Conservation (phyloP, 92 coral and sea anemone species). For the Montipora capitata region DNA sequence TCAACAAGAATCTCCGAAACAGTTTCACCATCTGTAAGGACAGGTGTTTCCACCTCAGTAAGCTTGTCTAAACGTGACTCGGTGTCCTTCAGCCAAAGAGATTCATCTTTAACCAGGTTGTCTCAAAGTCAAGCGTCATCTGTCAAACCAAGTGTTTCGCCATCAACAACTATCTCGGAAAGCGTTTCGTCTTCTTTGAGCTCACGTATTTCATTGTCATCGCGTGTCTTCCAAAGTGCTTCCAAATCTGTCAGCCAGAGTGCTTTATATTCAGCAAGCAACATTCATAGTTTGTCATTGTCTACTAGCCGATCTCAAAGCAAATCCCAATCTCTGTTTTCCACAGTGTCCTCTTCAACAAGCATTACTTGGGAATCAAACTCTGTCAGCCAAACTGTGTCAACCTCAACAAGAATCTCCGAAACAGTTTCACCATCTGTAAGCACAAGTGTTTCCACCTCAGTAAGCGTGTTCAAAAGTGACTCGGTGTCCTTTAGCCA, state of each 20-base stretch:
- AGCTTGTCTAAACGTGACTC: not conserved
- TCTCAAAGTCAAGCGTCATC: no score
- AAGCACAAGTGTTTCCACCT: not conserved
- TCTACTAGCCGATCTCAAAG: no score
- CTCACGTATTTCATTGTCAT: not conserved
- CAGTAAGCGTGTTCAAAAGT: not conserved
- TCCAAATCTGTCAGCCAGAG: not conserved
- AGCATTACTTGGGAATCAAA: not conserved
- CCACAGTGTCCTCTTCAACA: not conserved
- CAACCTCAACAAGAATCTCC: not conserved
- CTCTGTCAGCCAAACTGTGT: not conserved
- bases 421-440: not conserved
- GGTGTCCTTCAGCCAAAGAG: no score
- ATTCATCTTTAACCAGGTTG: no score
- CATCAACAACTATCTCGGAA: not conserved
- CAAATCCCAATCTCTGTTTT: no score
- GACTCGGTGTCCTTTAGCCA: no score
- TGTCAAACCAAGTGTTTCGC: not conserved
- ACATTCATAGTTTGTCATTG: no score
- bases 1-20: not conserved
- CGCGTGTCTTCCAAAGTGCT: not conserved
- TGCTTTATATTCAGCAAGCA: not conserved
- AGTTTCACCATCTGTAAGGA: not conserved
- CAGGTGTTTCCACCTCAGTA: not conserved
- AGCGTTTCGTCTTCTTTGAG: not conserved